A percentile compares a stretch with the other conserved stretches of the same genome.
These are phyloP conservation scores for Xestia xanthographa DNA, from an alignment of 2,888 invertebrate species.

Conservation along the genomic window DNA sequence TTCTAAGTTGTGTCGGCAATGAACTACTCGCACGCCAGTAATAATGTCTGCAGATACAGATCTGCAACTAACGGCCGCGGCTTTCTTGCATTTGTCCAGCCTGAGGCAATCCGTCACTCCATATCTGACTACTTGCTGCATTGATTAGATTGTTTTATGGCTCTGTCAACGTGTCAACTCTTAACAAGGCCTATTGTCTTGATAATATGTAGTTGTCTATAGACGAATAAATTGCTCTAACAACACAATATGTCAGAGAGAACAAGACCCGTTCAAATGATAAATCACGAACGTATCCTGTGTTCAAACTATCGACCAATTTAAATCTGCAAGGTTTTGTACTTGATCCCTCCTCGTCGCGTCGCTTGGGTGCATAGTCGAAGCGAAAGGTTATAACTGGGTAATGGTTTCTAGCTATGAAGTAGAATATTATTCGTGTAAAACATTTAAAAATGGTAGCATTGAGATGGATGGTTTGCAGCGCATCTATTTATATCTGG, in stretches of 20 bases:
- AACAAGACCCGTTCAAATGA: slow-evolving; percentile 74
- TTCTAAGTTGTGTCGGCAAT: slow-evolving; percentile 76
- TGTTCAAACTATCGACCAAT: slow-evolving; percentile 65
- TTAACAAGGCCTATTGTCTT: slow-evolving; percentile 81
- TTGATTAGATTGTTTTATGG: slow-evolving; percentile 82
- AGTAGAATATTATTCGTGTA: slow-evolving; percentile 48
- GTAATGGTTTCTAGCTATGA: slow-evolving; percentile 20
- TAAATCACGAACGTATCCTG: slow-evolving; percentile 71
- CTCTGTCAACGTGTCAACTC: slow-evolving; percentile 75
- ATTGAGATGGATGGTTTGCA: slow-evolving; percentile 86
- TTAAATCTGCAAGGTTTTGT: slow-evolving; percentile 61
- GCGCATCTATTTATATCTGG: slow-evolving; percentile 89
- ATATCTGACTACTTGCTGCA: slow-evolving; percentile 76
- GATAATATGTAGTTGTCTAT: slow-evolving; percentile 71
- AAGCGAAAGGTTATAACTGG: slow-evolving; percentile 27
- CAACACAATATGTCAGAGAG: slow-evolving; percentile 72
- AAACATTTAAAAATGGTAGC: slow-evolving; percentile 78
- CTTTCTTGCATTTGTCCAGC: slow-evolving; percentile 75
- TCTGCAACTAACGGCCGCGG: slow-evolving; percentile 73
- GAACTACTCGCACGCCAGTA: slow-evolving; percentile 76
- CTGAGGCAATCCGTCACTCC: slow-evolving; percentile 76
- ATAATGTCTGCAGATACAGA: slow-evolving; percentile 78
- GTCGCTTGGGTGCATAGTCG: slow-evolving; percentile 29
- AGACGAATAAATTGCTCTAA: slow-evolving; percentile 75
- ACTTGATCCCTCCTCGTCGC: slow-evolving; percentile 51